Evolutionary conservation across 1,140 invertebrate species (phyloP).

Genomic region (Agrilus planipennis): DNA sequence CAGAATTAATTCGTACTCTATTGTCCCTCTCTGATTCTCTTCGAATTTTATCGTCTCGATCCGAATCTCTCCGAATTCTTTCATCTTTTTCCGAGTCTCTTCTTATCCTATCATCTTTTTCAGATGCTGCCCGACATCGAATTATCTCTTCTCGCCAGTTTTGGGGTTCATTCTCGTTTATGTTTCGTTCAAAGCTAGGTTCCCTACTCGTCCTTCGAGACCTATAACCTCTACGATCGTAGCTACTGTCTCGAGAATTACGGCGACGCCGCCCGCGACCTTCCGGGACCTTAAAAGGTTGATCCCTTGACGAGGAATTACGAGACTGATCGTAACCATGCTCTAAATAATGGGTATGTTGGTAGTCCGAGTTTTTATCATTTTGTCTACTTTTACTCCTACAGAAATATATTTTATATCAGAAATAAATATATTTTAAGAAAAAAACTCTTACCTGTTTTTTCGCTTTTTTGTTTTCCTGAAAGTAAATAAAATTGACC

Average conservation of each 20-base stretch:
- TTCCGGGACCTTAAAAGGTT: constrained; percentile 25
- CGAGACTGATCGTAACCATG: no score
- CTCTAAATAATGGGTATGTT: background rate
- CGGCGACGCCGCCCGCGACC: constrained; percentile 12
- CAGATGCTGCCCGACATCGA: constrained; percentile 20
- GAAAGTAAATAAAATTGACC: constrained; percentile 9
- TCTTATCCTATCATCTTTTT: constrained; percentile 15
- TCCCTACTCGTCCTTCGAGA: constrained; percentile 25
- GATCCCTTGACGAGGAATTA: no score
- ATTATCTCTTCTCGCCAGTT: constrained; percentile 31
- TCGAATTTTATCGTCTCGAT: constrained; percentile 8
- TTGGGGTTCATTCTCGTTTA: constrained; percentile 13
- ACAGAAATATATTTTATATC: constrained; percentile 25
- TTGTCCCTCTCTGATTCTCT: constrained; percentile 3
- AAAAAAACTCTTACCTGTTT: constrained; percentile 17
- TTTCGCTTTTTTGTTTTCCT: constrained; percentile 19
- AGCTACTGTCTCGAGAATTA: constrained; percentile 21
- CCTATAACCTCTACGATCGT: constrained; percentile 21
- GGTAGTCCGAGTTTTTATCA: constrained; percentile 34
- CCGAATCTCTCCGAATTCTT: constrained; percentile 8
- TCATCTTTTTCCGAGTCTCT: constrained; percentile 1
- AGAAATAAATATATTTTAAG: constrained; percentile 6
- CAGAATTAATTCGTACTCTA: background rate
- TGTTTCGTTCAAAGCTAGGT: constrained; percentile 26
- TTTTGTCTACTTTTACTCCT: constrained; percentile 36